Evolutionary conservation across 1,140 invertebrate species (phyloP), one percentile per base, ranked within the genome.

Genomic region (Trachelipus rathkii): DNA sequence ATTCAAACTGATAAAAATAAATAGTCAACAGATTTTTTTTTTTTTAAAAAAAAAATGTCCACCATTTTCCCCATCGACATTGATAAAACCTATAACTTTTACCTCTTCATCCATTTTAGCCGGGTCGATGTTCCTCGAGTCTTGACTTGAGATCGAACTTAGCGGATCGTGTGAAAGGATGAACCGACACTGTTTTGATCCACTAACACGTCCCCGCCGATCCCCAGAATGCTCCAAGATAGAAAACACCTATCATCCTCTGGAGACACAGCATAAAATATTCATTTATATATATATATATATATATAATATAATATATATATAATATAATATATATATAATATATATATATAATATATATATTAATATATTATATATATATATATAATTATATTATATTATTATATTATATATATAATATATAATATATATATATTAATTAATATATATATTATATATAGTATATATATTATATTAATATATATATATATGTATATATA

Each of bases 41-140:
- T n/a, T n/a, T n/a, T n/a, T n/a, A n/a, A n/a, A n/a, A n/a, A n/a
- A n/a, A n/a, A n/a, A n/a, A n/a, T n/a, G n/a, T n/a, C n/a, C n/a
- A n/a, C n/a, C n/a, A n/a, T n/a, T n/a, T n/a, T n/a, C n/a, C n/a
- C n/a, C n/a, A n/a, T n/a, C n/a, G n/a, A n/a, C n/a, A n/a, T n/a
- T n/a, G n/a, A n/a, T n/a, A n/a, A n/a, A n/a, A n/a, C n/a, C n/a
- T n/a, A n/a, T n/a, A n/a, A 33, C 33, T 33, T 1, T 67, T 53
- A 79, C 78, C 75, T 79, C 78, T 53, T 79, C 78, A 71, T 79
- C 78, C 3, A 79, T 45, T 21, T 79, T 79, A 21, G 72, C 74
- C 13, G 71, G 67, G 44, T 79, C 78, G 4, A 74, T 68, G 8
- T 74, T 53, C 23, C 78, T 45, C 0, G 78, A 79, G 46, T 79